Conservation (phyloP, 2,113 vertebrate genomes). For the Epinephelus fuscoguttatus region DNA sequence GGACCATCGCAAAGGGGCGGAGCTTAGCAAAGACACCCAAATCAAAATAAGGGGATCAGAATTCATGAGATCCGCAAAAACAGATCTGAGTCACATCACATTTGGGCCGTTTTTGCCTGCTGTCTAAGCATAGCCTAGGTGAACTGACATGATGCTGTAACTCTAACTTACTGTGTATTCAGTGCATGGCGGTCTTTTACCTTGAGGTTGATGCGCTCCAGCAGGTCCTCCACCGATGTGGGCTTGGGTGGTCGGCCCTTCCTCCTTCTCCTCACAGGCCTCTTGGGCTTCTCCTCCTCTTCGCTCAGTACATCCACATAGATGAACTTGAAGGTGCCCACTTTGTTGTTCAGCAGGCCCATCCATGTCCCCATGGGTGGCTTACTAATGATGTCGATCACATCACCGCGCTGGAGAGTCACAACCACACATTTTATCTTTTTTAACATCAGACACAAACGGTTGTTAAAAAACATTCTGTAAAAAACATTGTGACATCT, state of each 20-base stretch:
- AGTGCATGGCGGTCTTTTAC: constrained; percentile 72
- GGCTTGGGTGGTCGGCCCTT: constrained; percentile 95
- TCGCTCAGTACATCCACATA: constrained; percentile 96
- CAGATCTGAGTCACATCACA: too few species aligned
- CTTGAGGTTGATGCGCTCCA: constrained; percentile 97
- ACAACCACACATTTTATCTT: background rate
- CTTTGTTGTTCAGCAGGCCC: constrained; percentile 98
- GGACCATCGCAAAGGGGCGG: too few species aligned
- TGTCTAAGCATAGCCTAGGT: too few species aligned
- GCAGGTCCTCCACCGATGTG: constrained; percentile 95
- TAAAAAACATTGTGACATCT: background rate
- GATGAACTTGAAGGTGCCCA: constrained; percentile 99
- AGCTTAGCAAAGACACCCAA: too few species aligned
- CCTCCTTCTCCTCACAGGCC: constrained; percentile 90
- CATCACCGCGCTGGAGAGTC: constrained; percentile 91
- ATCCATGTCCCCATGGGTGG: constrained; percentile 99
- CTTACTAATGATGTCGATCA: constrained; percentile 99
- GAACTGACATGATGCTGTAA: background rate
- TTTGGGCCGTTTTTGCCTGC: too few species aligned
- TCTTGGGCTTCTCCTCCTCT: constrained; percentile 95
- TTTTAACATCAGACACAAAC: background rate
- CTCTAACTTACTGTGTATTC: background rate
- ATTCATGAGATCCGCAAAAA: too few species aligned
- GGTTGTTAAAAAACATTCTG: background rate
- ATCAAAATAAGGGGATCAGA: too few species aligned